Base-by-base conservation (phyloP, 2,113 vertebrate genomes). In the Anoplopoma fimbria region DNA sequence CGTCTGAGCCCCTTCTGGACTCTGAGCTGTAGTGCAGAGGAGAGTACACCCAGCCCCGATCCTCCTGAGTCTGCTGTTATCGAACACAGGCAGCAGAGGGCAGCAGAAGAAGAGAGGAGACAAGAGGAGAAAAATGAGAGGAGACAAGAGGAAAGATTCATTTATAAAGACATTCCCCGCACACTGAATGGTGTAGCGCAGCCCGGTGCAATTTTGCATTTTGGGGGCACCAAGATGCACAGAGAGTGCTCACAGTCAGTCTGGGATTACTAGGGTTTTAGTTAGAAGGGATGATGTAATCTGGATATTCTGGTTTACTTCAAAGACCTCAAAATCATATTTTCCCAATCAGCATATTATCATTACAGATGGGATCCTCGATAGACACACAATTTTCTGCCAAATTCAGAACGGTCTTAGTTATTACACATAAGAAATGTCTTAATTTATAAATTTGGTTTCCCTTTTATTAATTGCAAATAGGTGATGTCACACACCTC, bases 31-130 rank as follows among this genome's bases (percentile, higher is more conserved):
- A 96, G 95, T 98, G 97, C 87, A 99, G 96, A 51, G 98, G 97
- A 93, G 98, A 99, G 92, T 96, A 97, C 92, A 97, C 96, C 97
- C 98, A 99, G 95, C 96, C 95, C 95, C 95, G 95, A 75, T 99
- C 97, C 64, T 99, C 98, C 93, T 97, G 96, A 93, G 95, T 95
- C 96, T 97, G 97, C 83, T 91, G 88, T 67, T 86, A 69, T 29
- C 88, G 69, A 82, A 89, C 64, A 14, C 85, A 89, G 90, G 91
- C 94, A 90, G 92, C 77, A 89, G 95, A 92, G 94, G 92, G 94
- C 88, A 94, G 92, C 88, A 93, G 87, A 91, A 73, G 57, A 14
- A 12, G 31, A 78, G 53, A 58, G 33, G n/a, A 60, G 82, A 92
- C 82, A 90, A 55, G 69, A 87, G 69, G 90, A 86, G 91, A 89